Conservation (phyloP, 2,797 vertebrate species). For the Trichosurus vulpecula region DNA sequence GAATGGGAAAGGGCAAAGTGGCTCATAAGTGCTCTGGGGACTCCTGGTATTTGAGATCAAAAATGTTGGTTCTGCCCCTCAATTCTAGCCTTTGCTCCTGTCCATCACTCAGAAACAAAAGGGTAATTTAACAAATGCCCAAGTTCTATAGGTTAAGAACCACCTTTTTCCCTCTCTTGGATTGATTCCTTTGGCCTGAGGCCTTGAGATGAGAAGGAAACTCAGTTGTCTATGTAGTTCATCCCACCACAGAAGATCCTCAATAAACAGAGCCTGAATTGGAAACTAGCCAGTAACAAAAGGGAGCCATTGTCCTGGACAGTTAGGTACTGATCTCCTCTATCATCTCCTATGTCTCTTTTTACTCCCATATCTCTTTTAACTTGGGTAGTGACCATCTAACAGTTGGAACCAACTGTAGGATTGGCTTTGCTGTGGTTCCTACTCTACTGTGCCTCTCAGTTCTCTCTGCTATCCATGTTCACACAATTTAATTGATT, state of each 20-base stretch:
- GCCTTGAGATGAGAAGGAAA: conserved; percentile 48
- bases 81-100: not conserved
- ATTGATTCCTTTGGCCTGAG: conserved; percentile 32
- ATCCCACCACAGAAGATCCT: conserved; percentile 27
- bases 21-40: too few relatives aligned
- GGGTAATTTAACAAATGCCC: not conserved
- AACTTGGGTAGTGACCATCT: not conserved
- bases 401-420: conserved; percentile 22
- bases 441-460: not conserved
- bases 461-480: conserved; percentile 26
- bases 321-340: conserved; percentile 24
- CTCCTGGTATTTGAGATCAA: too few relatives aligned
- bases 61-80: not conserved
- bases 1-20: too few relatives aligned
- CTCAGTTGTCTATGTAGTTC: not conserved
- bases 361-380: not conserved
- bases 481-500: conserved; percentile 4
- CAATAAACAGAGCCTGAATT: conserved; percentile 35
- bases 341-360: not conserved
- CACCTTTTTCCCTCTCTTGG: conserved; percentile 21
- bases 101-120: not conserved
- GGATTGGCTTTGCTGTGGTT: not conserved
- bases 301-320: not conserved
- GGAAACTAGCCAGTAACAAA: conserved; percentile 25
- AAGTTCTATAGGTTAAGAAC: conserved; percentile 15